Conservation (phyloP, 2,797 vertebrate species). For the Geotrypetes seraphini region DNA sequence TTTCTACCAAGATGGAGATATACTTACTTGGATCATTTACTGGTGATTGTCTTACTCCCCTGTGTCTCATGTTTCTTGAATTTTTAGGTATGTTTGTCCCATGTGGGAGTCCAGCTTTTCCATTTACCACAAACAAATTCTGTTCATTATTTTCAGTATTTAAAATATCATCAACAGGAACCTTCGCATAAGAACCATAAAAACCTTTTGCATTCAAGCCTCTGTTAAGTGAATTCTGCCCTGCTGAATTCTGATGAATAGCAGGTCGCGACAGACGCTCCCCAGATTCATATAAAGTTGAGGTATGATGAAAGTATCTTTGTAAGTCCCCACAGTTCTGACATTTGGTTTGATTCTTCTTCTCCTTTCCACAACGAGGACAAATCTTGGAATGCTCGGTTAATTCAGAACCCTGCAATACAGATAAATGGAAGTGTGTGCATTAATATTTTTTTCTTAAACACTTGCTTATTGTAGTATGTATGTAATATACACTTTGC, state of each 20-base stretch:
- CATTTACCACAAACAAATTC: constrained; percentile 56
- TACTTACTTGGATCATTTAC: constrained; percentile 90
- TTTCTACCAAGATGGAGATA: no score
- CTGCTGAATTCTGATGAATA: constrained; percentile 61
- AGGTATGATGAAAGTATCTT: constrained; percentile 46
- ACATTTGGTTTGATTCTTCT: constrained; percentile 63
- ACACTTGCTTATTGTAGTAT: no score
- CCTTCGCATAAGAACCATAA: constrained; percentile 53
- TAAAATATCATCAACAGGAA: constrained; percentile 51
- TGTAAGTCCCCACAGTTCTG: constrained; percentile 62
- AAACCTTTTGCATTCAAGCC: constrained; percentile 63
- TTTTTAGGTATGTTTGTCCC: constrained; percentile 52
- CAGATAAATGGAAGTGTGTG: constrained; percentile 9
- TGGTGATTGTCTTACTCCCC: constrained; percentile 51
- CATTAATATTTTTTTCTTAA: not conserved
- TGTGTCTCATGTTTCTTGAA: constrained; percentile 52
- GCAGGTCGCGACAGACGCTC: constrained; percentile 64
- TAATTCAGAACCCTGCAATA: constrained; percentile 50
- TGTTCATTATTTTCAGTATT: constrained; percentile 51
- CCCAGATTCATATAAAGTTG: constrained; percentile 39
- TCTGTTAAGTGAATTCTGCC: constrained; percentile 55
- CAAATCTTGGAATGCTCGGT: constrained; percentile 55
- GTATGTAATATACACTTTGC: no score
- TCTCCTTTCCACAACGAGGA: constrained; percentile 59
- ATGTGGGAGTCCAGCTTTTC: constrained; percentile 47